Evolutionary conservation across 2,797 vertebrate genomes (phyloP).

Genomic region (Crax fasciolata): DNA sequence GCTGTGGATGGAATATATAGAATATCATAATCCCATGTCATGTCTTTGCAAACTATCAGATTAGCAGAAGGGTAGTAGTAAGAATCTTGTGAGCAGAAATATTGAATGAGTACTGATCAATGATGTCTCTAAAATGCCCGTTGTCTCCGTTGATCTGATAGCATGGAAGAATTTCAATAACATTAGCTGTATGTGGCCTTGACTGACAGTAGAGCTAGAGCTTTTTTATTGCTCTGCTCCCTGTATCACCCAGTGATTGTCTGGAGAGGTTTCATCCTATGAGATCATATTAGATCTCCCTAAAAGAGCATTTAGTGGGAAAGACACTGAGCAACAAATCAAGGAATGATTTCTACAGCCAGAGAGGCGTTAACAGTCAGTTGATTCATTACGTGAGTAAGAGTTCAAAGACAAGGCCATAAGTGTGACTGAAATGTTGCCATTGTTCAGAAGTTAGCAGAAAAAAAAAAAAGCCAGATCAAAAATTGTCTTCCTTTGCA

Average conservation of each 20-base stretch:
- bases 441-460: neutral
- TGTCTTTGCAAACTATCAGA: neutral
- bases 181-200: neutral
- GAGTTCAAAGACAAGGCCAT: neutral
- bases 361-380: neutral
- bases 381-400: neutral
- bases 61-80: neutral
- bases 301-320: slow-evolving; percentile 40
- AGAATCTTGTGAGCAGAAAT: neutral
- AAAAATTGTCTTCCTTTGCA: neutral
- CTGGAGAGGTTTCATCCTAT: slow-evolving; percentile 19
- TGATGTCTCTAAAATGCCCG: neutral
- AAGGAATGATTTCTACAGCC: neutral
- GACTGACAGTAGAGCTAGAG: neutral
- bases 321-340: neutral
- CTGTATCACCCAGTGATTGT: neutral
- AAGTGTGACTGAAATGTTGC: neutral
- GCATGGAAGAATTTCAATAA: slow-evolving; percentile 7
- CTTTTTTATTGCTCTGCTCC: neutral
- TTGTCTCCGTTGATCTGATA: neutral
- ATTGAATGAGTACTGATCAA: neutral
- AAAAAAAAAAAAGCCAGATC: neutral
- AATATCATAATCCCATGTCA: neutral
- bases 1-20: neutral
- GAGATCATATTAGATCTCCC: slow-evolving; percentile 49